These are phyloP conservation scores for Microplitis manilae DNA, from an alignment of 2,888 invertebrate species.

Conservation along the genomic window DNA sequence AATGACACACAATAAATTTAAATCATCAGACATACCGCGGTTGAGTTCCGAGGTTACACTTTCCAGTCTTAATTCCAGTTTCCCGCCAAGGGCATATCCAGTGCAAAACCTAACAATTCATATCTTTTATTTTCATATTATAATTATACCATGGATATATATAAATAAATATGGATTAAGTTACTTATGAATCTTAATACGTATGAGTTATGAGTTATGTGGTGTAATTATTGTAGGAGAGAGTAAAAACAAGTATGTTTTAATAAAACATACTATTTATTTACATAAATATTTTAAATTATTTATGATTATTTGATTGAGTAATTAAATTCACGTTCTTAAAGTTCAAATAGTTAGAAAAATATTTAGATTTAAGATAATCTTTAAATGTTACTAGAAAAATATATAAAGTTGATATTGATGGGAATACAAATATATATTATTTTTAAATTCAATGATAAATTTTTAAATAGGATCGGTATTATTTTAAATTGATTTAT, in stretches of 20 bases:
- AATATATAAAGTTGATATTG: not conserved
- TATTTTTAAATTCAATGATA: too few relatives aligned
- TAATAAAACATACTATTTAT: too few relatives aligned
- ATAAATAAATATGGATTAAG: not conserved
- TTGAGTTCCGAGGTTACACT: conserved; percentile 49
- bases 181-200: not conserved
- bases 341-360: not conserved
- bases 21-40: conserved; percentile 32
- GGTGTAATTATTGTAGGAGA: not conserved
- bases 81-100: conserved; percentile 48
- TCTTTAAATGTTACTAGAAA: not conserved
- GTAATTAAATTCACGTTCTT: not conserved
- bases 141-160: not conserved
- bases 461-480: too few relatives aligned
- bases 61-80: conserved; percentile 51
- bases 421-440: too few relatives aligned
- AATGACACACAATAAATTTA: conserved; percentile 8
- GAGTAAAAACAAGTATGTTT: too few relatives aligned
- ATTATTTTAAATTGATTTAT: too few relatives aligned
- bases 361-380: not conserved
- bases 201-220: not conserved
- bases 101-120: conserved; percentile 30
- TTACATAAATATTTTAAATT: too few relatives aligned
- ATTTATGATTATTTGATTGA: too few relatives aligned
- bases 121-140: conserved; percentile 20